Base-by-base conservation (phyloP, 2,113 vertebrate genomes). In the Cephalopterus ornatus region DNA sequence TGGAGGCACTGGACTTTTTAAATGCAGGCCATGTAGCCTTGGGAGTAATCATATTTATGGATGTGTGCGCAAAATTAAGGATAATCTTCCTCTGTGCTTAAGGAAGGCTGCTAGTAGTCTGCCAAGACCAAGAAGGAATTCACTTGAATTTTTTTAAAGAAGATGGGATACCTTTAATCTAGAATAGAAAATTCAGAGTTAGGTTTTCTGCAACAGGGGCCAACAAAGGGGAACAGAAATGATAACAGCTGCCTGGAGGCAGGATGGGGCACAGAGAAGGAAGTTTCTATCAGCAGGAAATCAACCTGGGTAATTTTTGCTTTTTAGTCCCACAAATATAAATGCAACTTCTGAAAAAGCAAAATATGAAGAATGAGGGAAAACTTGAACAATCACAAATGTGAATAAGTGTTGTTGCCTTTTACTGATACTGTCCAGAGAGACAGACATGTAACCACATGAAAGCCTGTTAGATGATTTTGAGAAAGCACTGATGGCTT, bases 251-350 rank as follows among this genome's bases (percentile, higher is more conserved):
- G 59, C 66, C 71, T 75, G 37, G 44, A 65, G 13, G 22, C 22
- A 47, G 23, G 32, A 59, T 39, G 17, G 35, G 50, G 37, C 37
- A 35, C 47, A 46, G 72, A 71, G 62, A 62, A 89, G 66, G 85
- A 94, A 93, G 52, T 71, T 68, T 32, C 15, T 93, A 65, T 88
- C 82, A 92, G 75, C 79, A 88, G 73, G 75, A 94, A 89, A 92
- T 94, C 67, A 44, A 3, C 86, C 39, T 72, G 68, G 41, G 74
- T 74, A 19, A 33, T 47, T 37, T 74, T 92, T 90, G 44, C 80
- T 42, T 82, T 89, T 83, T 47, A 71, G 59, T 85, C 46, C 83
- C 41, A 79, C 44, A 93, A 89, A 68, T 82, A 37, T 16, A 71
- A 58, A 44, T 41, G 46, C 56, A 75, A 30, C n/a, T 66, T 68